phyloP scores from a whole-genome alignment of 2,113 vertebrate genomes.

The Phalacrocorax aristotelis region DNA sequence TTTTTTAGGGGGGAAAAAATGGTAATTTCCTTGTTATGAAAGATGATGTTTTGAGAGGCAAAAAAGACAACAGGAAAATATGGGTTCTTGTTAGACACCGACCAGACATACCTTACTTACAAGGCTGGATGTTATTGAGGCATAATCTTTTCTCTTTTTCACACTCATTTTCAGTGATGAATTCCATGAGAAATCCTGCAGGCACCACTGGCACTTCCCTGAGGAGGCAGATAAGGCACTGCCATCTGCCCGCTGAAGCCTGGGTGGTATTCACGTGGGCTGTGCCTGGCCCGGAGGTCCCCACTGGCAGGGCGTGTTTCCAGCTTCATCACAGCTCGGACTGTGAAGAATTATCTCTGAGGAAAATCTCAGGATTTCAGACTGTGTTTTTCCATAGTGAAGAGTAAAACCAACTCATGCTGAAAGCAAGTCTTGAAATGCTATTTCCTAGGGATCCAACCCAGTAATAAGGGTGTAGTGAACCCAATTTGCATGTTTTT shows the following conservation, averaged over 20 bases:
- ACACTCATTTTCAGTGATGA: neutral
- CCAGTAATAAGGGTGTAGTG: neutral
- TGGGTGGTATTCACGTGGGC: neutral
- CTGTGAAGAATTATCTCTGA: neutral
- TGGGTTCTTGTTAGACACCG: neutral
- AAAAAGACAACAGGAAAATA: neutral
- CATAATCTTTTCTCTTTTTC: neutral
- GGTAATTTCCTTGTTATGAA: neutral
- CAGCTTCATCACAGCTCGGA: neutral
- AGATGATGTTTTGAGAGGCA: neutral
- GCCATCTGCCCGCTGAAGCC: neutral
- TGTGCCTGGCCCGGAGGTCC: neutral
- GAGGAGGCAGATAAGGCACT: neutral
- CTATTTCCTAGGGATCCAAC: neutral
- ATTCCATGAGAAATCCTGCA: neutral
- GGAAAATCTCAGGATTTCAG: neutral
- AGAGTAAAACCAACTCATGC: neutral
- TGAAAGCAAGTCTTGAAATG: neutral
- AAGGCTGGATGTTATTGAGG: neutral
- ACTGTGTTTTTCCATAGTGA: neutral
- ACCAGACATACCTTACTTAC: neutral
- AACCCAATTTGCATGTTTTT: neutral
- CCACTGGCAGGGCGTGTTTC: neutral
- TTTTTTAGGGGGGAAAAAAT: neutral
- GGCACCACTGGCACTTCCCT: neutral